A percentile compares a stretch with the other conserved stretches of the same genome.
phyloP scores from a whole-genome alignment of 2,888 invertebrate genomes.

The Pristionchus entomophagus region DNA sequence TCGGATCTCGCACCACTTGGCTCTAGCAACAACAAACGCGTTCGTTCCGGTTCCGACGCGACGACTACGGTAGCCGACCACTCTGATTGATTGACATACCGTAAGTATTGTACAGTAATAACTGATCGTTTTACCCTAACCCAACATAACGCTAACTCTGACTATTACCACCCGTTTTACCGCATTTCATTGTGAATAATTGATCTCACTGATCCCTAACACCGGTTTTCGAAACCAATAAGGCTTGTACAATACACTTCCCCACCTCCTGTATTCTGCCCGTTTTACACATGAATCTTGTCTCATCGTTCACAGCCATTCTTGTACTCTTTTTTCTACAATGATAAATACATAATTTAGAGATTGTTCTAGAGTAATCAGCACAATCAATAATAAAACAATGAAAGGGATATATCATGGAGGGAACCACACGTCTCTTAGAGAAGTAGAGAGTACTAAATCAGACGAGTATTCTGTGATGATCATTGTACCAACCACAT shows the following conservation, averaged over 20 bases:
- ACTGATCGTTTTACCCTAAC: too few relatives aligned
- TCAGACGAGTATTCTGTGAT: too few relatives aligned
- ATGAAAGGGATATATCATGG: too few relatives aligned
- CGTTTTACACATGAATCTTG: background rate
- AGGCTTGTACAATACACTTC: background rate
- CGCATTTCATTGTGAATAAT: background rate
- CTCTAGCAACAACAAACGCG: background rate
- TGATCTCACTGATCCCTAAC: conserved; percentile 14
- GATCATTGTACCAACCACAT: too few relatives aligned
- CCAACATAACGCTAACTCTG: background rate
- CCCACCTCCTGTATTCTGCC: background rate
- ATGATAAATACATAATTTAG: too few relatives aligned
- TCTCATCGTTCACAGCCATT: too few relatives aligned
- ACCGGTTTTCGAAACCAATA: background rate
- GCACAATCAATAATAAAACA: too few relatives aligned
- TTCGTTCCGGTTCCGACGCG: background rate
- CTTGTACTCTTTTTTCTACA: too few relatives aligned
- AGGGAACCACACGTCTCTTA: too few relatives aligned
- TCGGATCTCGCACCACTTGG: background rate
- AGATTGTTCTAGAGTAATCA: too few relatives aligned
- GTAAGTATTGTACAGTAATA: background rate
- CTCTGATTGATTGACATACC: background rate
- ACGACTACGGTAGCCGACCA: background rate
- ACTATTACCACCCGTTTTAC: background rate
- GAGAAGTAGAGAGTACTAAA: too few relatives aligned